phyloP scores from a whole-genome alignment of 2,888 invertebrate species.

The Salticus scenicus region DNA sequence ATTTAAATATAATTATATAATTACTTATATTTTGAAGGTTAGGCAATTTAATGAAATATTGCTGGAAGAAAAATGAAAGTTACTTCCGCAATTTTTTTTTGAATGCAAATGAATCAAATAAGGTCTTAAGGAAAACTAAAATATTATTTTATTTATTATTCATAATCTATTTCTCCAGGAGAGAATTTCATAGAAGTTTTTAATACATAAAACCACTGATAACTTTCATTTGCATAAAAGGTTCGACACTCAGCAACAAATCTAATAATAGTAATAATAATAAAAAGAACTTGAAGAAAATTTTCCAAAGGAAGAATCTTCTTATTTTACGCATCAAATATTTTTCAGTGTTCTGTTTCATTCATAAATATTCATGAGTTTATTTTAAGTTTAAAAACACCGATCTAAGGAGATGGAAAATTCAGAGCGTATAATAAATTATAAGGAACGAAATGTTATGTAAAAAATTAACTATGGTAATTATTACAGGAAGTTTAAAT shows the following conservation, averaged over 20 bases:
- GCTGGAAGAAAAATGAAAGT: no score
- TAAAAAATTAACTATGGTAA: no score
- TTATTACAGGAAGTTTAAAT: no score
- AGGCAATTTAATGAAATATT: no score
- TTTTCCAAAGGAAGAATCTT: neutral
- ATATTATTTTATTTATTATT: neutral
- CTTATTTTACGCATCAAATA: neutral
- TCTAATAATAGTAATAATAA: no score
- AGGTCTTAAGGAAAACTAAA: no score
- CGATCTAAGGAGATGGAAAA: neutral
- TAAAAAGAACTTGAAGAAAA: neutral
- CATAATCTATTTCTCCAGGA: neutral
- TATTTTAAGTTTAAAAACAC: neutral
- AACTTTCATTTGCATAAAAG: neutral
- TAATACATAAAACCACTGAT: neutral
- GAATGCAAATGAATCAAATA: no score
- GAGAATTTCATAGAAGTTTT: neutral
- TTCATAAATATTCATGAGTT: constrained; percentile 3
- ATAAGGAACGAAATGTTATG: neutral
- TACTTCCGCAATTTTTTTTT: no score
- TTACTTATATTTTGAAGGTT: no score
- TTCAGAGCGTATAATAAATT: neutral
- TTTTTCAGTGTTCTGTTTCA: neutral
- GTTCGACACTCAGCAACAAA: neutral
- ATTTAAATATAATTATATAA: no score